Evolutionary conservation across 2,888 invertebrate genomes (phyloP).

Genomic region (Nebria salina): DNA sequence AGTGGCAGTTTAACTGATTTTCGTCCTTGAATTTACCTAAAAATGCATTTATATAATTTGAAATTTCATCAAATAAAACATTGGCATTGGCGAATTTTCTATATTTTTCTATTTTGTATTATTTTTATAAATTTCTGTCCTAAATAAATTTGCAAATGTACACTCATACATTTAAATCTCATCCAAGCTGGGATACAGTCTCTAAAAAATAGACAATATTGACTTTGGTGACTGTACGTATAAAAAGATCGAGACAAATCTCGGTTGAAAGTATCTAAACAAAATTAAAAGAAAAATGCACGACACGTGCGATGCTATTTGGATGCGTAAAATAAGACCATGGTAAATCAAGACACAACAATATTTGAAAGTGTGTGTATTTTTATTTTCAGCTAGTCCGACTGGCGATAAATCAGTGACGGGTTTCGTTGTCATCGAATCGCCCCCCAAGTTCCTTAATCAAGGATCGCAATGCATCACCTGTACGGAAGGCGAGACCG

Average conservation of each 20-base stretch:
- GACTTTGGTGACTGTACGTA: not conserved
- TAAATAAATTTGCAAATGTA: not conserved
- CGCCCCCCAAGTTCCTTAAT: slow-evolving; percentile 59
- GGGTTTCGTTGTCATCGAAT: slow-evolving; percentile 27
- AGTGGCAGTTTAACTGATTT: not conserved
- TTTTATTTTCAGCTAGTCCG: slow-evolving; percentile 53
- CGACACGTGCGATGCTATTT: slow-evolving; percentile 10
- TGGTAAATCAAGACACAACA: slow-evolving; percentile 11
- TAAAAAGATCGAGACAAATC: not conserved
- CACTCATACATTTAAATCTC: not conserved
- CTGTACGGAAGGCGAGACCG: slow-evolving; percentile 54
- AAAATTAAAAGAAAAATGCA: not conserved
- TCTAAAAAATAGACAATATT: not conserved
- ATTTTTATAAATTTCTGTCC: not conserved
- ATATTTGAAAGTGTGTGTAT: slow-evolving; percentile 30
- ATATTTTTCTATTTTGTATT: no score
- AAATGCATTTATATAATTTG: no score
- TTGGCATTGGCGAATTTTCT: no score
- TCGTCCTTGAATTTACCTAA: no score
- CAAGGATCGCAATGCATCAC: slow-evolving; percentile 59
- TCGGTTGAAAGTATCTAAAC: no score
- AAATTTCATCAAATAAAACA: no score
- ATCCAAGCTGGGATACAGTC: not conserved
- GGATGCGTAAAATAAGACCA: not conserved
- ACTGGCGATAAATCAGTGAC: slow-evolving; percentile 51